These are phyloP conservation scores for Limenitis camilla DNA, from an alignment of 2,888 invertebrate species.

Conservation along the genomic window DNA sequence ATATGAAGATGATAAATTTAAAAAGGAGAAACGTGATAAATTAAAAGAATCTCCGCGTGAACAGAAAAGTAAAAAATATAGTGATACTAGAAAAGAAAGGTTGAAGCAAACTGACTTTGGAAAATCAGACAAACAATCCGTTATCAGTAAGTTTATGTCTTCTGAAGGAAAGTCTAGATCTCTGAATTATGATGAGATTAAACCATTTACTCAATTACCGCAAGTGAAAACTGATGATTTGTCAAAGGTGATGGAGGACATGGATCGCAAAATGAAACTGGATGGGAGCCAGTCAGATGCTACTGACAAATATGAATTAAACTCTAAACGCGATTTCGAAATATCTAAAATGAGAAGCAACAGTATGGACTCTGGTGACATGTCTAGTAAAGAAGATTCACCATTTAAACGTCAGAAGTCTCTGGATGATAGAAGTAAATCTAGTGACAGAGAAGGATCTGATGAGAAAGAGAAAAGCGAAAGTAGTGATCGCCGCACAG, in stretches of 20 bases:
- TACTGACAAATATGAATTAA: constrained; percentile 37
- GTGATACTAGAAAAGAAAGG: constrained; percentile 66
- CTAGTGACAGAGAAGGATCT: constrained; percentile 69
- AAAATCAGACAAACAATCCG: constrained; percentile 58
- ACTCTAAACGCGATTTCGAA: constrained; percentile 29
- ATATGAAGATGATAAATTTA: constrained; percentile 60
- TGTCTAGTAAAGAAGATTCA: constrained; percentile 45
- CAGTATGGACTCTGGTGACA: constrained; percentile 57
- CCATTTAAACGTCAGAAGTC: constrained; percentile 71
- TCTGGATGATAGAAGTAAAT: constrained; percentile 72
- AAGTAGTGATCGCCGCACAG: constrained; percentile 72
- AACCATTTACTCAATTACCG: constrained; percentile 68
- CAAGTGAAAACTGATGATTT: constrained; percentile 69
- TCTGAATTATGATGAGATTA: constrained; percentile 61
- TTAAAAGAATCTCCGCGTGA: constrained; percentile 63
- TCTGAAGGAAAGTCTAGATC: constrained; percentile 54
- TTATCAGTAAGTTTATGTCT: constrained; percentile 52
- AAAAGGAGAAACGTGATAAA: constrained; percentile 56
- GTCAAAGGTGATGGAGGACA: constrained; percentile 59
- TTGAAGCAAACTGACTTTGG: constrained; percentile 47
- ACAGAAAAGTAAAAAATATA: constrained; percentile 65
- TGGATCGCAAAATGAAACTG: constrained; percentile 60
- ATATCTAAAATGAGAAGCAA: constrained; percentile 48
- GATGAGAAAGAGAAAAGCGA: constrained; percentile 70
- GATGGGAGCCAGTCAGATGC: constrained; percentile 38